Base-by-base conservation (phyloP, 2,888 invertebrate species). In the Lasius platythorax region DNA sequence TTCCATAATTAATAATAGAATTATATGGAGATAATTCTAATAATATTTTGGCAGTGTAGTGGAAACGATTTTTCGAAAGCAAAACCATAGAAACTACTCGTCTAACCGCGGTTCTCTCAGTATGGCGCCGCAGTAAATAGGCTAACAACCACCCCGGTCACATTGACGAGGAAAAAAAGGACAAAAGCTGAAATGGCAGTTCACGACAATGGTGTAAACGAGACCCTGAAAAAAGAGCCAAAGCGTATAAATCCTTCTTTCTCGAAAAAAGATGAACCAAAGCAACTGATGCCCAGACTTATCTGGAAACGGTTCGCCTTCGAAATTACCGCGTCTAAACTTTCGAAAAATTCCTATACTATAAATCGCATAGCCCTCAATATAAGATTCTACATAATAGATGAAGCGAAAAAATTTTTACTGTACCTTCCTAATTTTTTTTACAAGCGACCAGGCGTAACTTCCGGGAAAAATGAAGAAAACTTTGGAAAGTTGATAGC, bases 121-220 rank as follows among this genome's bases (percentile, higher is more conserved):
- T 63, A n/a, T 18, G 66, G 50, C 64, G 70, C 91, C 92, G 87
- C 91, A 89, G 90, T 90, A 92, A 92, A 92, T 92, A n/a, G n/a
- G 8, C n/a, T 90, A 46, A 46, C 90, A 89, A 91, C 86, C 37
- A 67, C 83, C 28, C 85, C 28, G 76, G 63, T 23, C 37, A n/a
- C 56, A 64, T 53, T 43, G 56, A 74, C 33, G 40, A 53, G 23
- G 23, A 64, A 73, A 68, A 68, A 79, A 85, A 70, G 18, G 23
- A 9, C 5, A 46, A 58, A 70, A 58, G n/a, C 15, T 30, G 28
- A 28, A 30, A 66, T 64, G 11, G 66, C 11, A 5, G 28, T 15
- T 11, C 40, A 23, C 37, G 63, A 75, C n/a, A 63, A 15, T 40
- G 15, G 37, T 1, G 12, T 53, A 53, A 76, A 53, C 8, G 8